These are phyloP conservation scores for Eurosta solidaginis DNA, from an alignment of 1,140 invertebrate species.

Conservation along the genomic window DNA sequence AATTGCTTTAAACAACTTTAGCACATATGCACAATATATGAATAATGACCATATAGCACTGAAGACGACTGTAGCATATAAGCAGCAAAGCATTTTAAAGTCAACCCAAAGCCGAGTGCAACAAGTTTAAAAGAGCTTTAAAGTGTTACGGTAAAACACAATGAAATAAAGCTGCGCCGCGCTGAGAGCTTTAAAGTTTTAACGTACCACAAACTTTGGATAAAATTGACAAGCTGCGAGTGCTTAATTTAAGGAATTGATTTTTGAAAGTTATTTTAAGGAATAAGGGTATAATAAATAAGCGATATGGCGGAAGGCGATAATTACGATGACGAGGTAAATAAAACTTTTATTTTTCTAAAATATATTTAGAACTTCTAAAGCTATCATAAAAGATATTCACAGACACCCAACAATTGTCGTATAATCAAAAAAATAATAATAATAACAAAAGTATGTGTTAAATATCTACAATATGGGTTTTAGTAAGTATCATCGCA, in stretches of 20 bases:
- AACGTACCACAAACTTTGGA: too few species aligned
- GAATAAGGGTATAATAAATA: too few species aligned
- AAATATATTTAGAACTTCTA: background rate
- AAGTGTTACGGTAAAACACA: too few species aligned
- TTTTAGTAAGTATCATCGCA: too few species aligned
- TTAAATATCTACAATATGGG: too few species aligned
- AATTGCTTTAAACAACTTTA: too few species aligned
- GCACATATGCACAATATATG: too few species aligned
- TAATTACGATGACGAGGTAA: constrained; percentile 21
- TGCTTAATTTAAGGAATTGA: background rate
- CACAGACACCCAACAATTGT: too few species aligned
- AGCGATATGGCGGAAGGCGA: constrained; percentile 3
- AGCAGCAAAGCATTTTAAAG: background rate
- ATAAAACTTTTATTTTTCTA: background rate
- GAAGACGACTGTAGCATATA: background rate
- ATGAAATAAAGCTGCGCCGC: background rate
- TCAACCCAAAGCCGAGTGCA: background rate
- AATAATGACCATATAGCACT: background rate
- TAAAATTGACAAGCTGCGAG: background rate
- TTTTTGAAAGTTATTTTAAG: background rate
- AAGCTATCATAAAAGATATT: too few species aligned
- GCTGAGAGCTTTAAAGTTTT: too few species aligned
- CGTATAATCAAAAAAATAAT: too few species aligned
- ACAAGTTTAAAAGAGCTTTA: background rate
- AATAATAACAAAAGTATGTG: too few species aligned